Base-by-base conservation (phyloP, 2,888 invertebrate genomes). In the Ceramica pisi region DNA sequence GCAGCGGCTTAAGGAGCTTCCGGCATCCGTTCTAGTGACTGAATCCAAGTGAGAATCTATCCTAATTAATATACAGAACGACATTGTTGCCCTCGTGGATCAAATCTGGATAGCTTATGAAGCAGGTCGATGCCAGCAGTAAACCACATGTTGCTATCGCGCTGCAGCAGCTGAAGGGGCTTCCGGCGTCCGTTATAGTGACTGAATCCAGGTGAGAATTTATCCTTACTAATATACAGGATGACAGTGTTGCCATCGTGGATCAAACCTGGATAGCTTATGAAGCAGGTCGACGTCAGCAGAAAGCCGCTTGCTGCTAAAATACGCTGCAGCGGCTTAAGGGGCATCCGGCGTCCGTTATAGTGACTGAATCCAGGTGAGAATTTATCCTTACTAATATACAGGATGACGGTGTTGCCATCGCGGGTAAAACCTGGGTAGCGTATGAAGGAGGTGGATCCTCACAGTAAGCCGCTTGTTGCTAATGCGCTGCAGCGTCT, bases 401-500 rank as follows among this genome's bases (percentile, higher is more conserved):
- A 1, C 38, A 38, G 38, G 10, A 38, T 2, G 38, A 38, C 10
- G 10, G 9, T 38, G 9, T 38, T 38, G 10, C 38, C 38, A 38
- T 38, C 38, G 38, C 38, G 38, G 38, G 38, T 38, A 38, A 10
- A 38, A 38, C 1, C 23, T 83, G n/a, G 78, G 81, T 19, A 77
- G 26, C 83, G 83, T 6, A 64, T 80, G 68, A 38, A n/a, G 0
- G 46, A 56, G 2, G 61, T 80, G 5, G 82, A 82, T n/a, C n/a
- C 67, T 0, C 51, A 14, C 31, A 67, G 67, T 1, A 74, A 70
- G 14, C 38, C 59, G 1, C 21, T 83, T 3, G 63, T 82, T 8
- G 66, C 51, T 41, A 66, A 68, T 35, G 70, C 78, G 10, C 35
- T 82, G 23, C 46, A 35, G 19, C 55, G 41, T n/a, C 61, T 82